Percentiles rank a stretch among this genome's conserved stretches.
phyloP scores from a whole-genome alignment of 2,797 vertebrate species.

The Ceryle rudis region DNA sequence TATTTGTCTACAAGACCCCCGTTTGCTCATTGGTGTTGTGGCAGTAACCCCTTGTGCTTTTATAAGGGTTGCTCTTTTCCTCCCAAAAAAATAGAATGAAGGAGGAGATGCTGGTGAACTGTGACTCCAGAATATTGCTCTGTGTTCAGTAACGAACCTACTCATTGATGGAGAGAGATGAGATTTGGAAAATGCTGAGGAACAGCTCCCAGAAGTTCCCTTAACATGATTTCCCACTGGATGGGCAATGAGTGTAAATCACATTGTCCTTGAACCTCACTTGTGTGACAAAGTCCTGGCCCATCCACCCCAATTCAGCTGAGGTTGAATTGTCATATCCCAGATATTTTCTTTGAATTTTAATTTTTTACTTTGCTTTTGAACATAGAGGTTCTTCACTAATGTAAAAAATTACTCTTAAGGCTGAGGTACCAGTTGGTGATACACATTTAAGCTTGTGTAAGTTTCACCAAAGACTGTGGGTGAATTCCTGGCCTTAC shows the following conservation, averaged over 20 bases:
- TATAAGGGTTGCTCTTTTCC: neutral
- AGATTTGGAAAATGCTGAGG: neutral
- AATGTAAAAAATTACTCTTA: neutral
- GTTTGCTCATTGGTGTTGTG: rapidly evolving
- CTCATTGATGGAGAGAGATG: neutral
- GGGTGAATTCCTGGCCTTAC: neutral
- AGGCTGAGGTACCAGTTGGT: neutral
- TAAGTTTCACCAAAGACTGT: neutral
- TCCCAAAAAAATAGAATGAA: neutral
- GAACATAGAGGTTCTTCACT: neutral
- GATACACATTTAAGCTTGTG: neutral
- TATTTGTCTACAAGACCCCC: neutral
- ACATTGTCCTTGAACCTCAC: neutral
- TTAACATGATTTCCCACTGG: neutral
- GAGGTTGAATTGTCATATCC: neutral
- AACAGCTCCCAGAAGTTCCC: rapidly evolving
- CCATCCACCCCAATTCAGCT: neutral
- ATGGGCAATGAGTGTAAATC: neutral
- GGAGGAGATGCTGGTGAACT: neutral
- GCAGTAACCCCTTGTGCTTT: neutral
- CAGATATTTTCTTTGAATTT: neutral
- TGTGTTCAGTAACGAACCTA: neutral
- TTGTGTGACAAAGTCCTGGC: neutral
- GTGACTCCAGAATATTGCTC: neutral
- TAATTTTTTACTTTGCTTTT: neutral